Base-by-base conservation (phyloP, 2,888 invertebrate genomes). In the Drosophila prolongata region DNA sequence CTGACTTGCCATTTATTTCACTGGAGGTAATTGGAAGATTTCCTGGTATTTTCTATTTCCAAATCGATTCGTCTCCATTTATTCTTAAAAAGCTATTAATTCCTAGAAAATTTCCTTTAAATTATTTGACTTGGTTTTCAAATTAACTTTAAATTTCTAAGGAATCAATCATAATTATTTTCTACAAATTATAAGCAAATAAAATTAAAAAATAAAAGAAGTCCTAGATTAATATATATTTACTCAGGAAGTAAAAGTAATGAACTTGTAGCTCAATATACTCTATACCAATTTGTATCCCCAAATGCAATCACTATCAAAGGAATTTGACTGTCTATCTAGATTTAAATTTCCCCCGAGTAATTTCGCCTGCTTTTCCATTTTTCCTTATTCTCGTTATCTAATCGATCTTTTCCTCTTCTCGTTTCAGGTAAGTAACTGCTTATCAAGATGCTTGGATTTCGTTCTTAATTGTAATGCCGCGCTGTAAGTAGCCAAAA, bases 401-500 rank as follows among this genome's bases (percentile, higher is more conserved):
- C 53, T 56, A 73, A 75, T 52, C 59, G 49, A 46, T 57, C 52
- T 62, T 30, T 64, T 34, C 38, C 61, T 44, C 38, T 50, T 64
- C 46, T 69, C 54, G n/a, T 77, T 77, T n/a, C 76, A 88, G 89
- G 84, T 88, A 80, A 88, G 83, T 86, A 57, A 60, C n/a, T 30
- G 30, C 44, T 34, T 58, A 42, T 65, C 68, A 38, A 43, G 35
- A 24, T 42, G 43, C 34, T 38, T 35, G 40, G 27, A 6, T 35
- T 40, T 47, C 11, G 10, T 30, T 19, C 40, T 34, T 40, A 64
- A 6, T 49, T 37, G 40, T 11, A n/a, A 19, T 19, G n/a, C 19
- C 49, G 16, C 56, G 49, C 69, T 42, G 83, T 86, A 83, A 88
- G 87, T 88, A 82, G 83, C 73, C 58, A 72, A 69, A 64, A 66